These are phyloP conservation scores for Neodiprion lecontei DNA, from an alignment of 1,140 invertebrate genomes.

Conservation along the genomic window DNA sequence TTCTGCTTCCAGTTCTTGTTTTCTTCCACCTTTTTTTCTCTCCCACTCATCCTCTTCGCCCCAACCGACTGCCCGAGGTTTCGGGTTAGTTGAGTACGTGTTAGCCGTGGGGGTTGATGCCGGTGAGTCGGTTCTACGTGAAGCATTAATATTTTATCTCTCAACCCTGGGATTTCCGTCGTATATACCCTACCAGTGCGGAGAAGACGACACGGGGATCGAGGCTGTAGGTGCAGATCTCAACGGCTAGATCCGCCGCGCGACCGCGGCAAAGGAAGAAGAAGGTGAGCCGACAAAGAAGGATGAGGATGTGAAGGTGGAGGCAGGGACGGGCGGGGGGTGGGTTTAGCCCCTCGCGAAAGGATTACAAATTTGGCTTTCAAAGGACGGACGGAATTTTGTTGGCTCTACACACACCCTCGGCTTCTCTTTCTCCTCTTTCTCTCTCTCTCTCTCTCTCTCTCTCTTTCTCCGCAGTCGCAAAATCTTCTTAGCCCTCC, in stretches of 20 bases:
- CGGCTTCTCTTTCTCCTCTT: too few species aligned
- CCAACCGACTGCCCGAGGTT: background rate
- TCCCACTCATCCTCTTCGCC: slow-evolving; percentile 10
- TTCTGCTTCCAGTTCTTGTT: slow-evolving; percentile 25
- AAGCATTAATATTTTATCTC: slow-evolving; percentile 16
- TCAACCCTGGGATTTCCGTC: background rate
- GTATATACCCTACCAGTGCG: too few species aligned
- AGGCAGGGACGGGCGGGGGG: background rate
- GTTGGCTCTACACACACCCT: slow-evolving; percentile 12
- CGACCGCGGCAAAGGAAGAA: background rate
- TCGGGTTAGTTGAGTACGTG: background rate
- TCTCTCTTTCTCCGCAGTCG: too few species aligned
- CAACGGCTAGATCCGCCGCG: too few species aligned
- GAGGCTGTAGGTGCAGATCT: background rate
- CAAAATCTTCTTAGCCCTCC: slow-evolving; percentile 15
- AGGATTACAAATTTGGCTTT: slow-evolving; percentile 20
- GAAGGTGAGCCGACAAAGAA: background rate
- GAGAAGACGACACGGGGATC: background rate
- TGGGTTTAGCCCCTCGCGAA: background rate
- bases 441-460: too few species aligned
- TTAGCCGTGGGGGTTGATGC: background rate
- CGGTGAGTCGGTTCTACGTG: background rate
- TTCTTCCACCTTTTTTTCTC: slow-evolving; percentile 15
- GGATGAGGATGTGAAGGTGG: too few species aligned
- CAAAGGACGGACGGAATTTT: slow-evolving; percentile 14